phyloP scores from a whole-genome alignment of 2,888 invertebrate genomes.

The Dynastes tityus region DNA sequence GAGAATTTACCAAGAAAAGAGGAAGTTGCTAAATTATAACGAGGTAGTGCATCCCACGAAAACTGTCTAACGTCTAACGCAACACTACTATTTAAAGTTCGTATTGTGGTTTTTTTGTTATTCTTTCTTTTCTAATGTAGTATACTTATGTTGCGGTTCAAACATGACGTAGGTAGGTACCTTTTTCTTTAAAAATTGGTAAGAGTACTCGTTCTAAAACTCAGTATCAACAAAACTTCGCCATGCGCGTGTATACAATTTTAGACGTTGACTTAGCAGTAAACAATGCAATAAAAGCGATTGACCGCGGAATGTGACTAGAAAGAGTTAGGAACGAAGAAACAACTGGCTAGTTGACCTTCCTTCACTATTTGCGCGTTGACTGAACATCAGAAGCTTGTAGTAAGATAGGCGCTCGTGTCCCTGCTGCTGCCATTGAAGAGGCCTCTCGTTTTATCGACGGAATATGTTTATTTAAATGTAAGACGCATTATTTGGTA shows the following conservation, averaged over 20 bases:
- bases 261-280: slow-evolving; percentile 20
- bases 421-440: not conserved
- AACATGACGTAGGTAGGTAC: no score
- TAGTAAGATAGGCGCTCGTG: not conserved
- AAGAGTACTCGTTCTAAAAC: no score
- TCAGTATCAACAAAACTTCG: not conserved
- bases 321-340: slow-evolving; percentile 16
- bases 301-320: slow-evolving; percentile 39
- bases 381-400: not conserved
- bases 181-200: no score
- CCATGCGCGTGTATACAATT: not conserved
- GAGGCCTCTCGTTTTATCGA: slow-evolving; percentile 14
- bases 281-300: slow-evolving; percentile 47
- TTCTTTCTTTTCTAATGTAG: no score
- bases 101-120: no score
- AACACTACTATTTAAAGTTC: no score
- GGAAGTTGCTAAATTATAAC: no score
- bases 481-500: not conserved
- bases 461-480: not conserved
- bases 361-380: slow-evolving; percentile 29
- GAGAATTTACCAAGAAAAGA: no score
- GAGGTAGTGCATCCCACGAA: no score
- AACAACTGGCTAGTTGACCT: slow-evolving; percentile 23
- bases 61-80: no score
- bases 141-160: no score